These are phyloP conservation scores for Smutsia gigantea DNA, from an alignment of 2,797 vertebrate species.

Conservation along the genomic window DNA sequence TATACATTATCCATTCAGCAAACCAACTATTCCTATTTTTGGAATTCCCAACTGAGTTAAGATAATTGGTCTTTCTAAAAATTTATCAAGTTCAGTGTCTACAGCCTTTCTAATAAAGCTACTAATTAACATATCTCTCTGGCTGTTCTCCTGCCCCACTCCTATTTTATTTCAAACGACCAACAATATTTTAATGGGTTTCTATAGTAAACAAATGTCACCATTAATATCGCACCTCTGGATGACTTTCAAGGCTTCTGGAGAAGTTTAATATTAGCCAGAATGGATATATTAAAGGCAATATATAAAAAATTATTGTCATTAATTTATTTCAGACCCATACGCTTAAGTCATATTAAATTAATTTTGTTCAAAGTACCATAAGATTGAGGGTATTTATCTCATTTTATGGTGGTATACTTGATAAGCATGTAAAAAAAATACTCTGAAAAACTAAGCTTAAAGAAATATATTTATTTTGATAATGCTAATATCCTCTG, in stretches of 20 bases:
- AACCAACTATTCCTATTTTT: neutral
- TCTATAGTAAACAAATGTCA: neutral
- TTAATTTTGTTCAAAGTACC: slow-evolving; percentile 4
- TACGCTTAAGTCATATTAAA: neutral
- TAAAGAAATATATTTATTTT: neutral
- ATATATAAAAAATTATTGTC: neutral
- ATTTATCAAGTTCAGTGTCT: neutral
- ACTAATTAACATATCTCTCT: neutral
- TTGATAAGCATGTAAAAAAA: neutral
- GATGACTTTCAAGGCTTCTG: neutral
- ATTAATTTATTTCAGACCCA: slow-evolving; percentile 9
- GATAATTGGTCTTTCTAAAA: neutral
- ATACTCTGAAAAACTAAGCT: neutral
- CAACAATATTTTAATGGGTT: neutral
- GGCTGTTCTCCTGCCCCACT: neutral
- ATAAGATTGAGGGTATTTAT: neutral
- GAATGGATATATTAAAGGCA: neutral
- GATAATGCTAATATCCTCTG: neutral
- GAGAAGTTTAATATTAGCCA: neutral
- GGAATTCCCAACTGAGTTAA: neutral
- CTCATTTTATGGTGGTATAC: neutral
- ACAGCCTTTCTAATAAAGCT: neutral
- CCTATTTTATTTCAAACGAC: slow-evolving; percentile 24
- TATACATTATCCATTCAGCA: neutral
- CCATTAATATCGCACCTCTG: neutral